Base-by-base conservation (phyloP, 2,113 vertebrate genomes). In the Rostratula benghalensis region DNA sequence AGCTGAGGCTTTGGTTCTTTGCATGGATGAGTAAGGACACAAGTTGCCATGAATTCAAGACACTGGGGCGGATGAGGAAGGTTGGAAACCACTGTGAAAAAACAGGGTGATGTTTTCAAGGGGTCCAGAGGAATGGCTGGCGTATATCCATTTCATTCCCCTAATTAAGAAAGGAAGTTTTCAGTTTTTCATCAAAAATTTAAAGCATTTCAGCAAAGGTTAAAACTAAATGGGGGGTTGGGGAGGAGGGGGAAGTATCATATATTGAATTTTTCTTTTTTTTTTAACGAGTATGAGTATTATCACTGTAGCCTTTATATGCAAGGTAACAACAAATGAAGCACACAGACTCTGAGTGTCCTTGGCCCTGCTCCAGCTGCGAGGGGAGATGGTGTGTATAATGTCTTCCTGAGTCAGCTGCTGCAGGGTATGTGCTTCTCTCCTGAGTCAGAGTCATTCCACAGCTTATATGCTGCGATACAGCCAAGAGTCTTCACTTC, bases 381-480 rank as follows among this genome's bases (percentile, higher is more conserved):
- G 3, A 48, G 54, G 69, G 61, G 89, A 76, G 73, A 75, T 82
- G 88, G 53, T 60, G 80, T 94, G 86, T 78, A 22, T 51, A 63
- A n/a, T 50, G 87, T 89, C 90, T 91, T 51, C 76, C 45, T 65
- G 90, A 92, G 93, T 93, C 83, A 91, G 94, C 74, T 93, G 83
- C 95, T 84, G 83, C 87, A 83, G 87, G 90, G 80, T 41, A 25
- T 67, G 73, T 67, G n/a, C 31, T 83, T 87, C 88, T 89, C 92
- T 90, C 94, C 45, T 64, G 87, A 45, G 94, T 88, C 70, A 30
- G 70, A 79, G 78, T 73, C 84, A 14, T 71, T 54, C 74, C 69
- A 56, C 60, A 89, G 56, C 46, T 89, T 69, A 35, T 54, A 46
- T 7, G 3, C 68, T 31, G 0, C 27, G 59, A 33, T 45, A 57